These are phyloP conservation scores for Catajapyx aquilonaris DNA, from an alignment of 1,140 invertebrate species.

Conservation along the genomic window DNA sequence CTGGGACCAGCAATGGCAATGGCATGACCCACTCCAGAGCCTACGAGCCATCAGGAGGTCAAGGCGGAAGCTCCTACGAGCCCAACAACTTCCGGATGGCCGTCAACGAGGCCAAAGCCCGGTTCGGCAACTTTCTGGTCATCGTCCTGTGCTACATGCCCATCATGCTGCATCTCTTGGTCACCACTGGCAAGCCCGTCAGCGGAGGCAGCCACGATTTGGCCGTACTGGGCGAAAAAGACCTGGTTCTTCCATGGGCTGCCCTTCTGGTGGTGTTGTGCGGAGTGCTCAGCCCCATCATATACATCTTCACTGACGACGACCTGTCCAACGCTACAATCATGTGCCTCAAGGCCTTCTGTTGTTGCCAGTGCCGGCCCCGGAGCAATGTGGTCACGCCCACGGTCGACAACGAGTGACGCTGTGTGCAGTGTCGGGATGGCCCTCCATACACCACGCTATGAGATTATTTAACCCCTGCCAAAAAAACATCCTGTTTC, in stretches of 20 bases:
- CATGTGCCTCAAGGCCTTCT: neutral
- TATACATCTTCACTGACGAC: constrained; percentile 3
- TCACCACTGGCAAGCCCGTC: neutral
- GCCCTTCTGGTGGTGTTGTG: constrained; percentile 2
- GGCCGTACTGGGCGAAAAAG: neutral
- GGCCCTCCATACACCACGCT: too few relatives aligned
- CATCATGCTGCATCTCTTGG: constrained; percentile 1
- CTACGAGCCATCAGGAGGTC: neutral
- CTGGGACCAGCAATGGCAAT: too few relatives aligned
- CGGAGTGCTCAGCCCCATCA: constrained; percentile 1
- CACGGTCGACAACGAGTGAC: constrained; percentile 3
- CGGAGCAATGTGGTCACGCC: constrained; percentile 2
- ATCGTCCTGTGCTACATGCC: constrained; percentile 2
- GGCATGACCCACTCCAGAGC: neutral
- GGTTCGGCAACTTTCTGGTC: constrained; percentile 1
- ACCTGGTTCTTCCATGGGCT: constrained; percentile 1
- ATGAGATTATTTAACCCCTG: too few relatives aligned
- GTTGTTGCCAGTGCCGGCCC: constrained; percentile 2
- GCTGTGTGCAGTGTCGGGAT: too few relatives aligned
- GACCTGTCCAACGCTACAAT: constrained; percentile 3
- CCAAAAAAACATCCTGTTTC: too few relatives aligned
- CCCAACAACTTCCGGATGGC: neutral
- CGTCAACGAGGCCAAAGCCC: constrained; percentile 1
- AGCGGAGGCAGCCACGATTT: neutral
- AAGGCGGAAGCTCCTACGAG: neutral